A percentile compares a stretch with the other conserved stretches of the same genome.
Conservation (phyloP, 2,113 vertebrate species). For the Cryptotis parvus region DNA sequence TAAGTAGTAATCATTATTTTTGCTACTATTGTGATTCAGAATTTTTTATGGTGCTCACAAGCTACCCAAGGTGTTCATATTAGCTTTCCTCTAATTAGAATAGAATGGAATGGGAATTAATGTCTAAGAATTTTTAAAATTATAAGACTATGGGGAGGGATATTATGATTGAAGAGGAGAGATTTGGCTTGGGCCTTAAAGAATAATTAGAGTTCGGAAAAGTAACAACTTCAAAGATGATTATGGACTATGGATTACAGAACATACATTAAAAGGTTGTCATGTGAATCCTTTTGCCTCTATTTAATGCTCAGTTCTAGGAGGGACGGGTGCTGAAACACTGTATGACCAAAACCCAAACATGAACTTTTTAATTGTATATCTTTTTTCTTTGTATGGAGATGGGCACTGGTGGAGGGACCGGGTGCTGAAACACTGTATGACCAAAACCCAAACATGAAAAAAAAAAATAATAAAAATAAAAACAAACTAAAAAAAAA, state of each 20-base stretch:
- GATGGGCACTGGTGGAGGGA: no score
- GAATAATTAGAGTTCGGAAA: background rate
- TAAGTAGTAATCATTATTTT: background rate
- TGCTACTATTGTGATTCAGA: background rate
- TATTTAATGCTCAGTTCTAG: no score
- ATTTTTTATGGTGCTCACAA: background rate
- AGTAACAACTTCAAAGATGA: background rate
- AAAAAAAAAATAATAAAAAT: no score
- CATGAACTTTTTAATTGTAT: no score
- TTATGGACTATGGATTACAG: background rate
- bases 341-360: no score
- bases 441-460: no score
- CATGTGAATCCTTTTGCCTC: no score
- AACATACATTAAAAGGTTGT: no score
- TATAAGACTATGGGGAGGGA: background rate
- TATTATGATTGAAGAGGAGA: background rate
- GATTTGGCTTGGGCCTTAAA: background rate
- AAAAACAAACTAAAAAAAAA: no score
- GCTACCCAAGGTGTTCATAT: conserved; percentile 3
- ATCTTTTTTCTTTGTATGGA: no score
- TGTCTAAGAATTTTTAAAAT: conserved; percentile 14
- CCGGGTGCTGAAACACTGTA: no score
- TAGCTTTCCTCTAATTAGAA: background rate
- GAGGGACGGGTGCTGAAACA: no score
- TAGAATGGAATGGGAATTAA: conserved; percentile 29